phyloP scores from a whole-genome alignment of 2,888 invertebrate species.

The Papilio protenor region DNA sequence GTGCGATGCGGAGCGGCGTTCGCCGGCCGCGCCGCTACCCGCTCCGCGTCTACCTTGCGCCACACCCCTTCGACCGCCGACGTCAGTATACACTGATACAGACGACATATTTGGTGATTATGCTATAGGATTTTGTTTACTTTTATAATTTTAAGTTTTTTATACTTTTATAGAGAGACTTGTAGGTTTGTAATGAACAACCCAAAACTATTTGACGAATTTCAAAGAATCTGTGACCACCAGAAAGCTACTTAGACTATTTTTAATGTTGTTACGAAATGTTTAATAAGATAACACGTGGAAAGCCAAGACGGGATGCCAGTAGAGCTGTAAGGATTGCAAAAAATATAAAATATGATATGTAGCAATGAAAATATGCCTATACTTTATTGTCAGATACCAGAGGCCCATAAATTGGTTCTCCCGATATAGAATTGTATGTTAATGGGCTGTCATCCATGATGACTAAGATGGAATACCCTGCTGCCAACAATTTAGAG shows the following conservation, averaged over 20 bases:
- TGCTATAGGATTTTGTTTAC: slow-evolving; percentile 28
- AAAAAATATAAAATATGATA: neutral
- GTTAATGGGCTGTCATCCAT: neutral
- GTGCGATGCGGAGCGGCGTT: slow-evolving; percentile 83
- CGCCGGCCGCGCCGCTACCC: slow-evolving; percentile 75
- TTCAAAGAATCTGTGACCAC: too few species aligned
- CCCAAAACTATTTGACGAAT: too few species aligned
- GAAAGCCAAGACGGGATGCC: too few species aligned
- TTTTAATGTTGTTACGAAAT: neutral
- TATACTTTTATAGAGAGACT: neutral
- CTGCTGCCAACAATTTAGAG: neutral
- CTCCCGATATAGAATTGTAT: neutral
- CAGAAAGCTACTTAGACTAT: too few species aligned
- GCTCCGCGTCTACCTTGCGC: slow-evolving; percentile 71
- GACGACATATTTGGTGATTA: slow-evolving; percentile 42
- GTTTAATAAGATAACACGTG: neutral
- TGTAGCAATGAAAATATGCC: too few species aligned
- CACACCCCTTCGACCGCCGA: slow-evolving; percentile 76
- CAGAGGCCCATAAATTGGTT: neutral
- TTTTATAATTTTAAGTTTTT: slow-evolving; percentile 20
- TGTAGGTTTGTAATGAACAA: neutral
- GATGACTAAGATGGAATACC: neutral
- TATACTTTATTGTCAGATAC: neutral
- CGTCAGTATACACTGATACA: slow-evolving; percentile 61
- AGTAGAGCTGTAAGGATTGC: neutral